Base-by-base conservation (phyloP, 2,888 invertebrate species). In the Apoda limacodes region DNA sequence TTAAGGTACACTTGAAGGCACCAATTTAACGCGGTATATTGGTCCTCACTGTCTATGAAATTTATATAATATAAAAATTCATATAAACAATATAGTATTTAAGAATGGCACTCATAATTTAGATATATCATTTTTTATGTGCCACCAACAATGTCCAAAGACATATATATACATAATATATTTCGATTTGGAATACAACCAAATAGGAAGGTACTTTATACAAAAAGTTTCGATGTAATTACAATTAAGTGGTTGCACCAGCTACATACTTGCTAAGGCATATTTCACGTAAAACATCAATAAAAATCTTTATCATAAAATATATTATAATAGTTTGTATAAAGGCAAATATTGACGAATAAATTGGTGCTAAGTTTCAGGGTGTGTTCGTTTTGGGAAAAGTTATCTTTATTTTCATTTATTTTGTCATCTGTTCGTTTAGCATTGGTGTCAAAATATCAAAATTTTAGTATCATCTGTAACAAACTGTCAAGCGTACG, bases 191-290 rank as follows among this genome's bases (percentile, higher is more conserved):
- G 46, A 46, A 45, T 53, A 46, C 47, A 50, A 51, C 53, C 45
- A 55, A 45, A 53, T 45, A 44, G 39, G 50, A 43, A 46, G 51
- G 40, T 45, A 48, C 43, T 40, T 45, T 43, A 44, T 41, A 35
- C 32, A 32, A 37, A n/a, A 45, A 45, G 40, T 42, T 43, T 45
- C 43, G 45, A 38, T 34, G 30, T 34, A 38, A 43, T 41, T 46
- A 47, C 40, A 44, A 43, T 37, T n/a, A 55, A 51, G 56, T 55
- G 47, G 58, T 63, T 68, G 65, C 70, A 67, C 72, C 72, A 72
- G 68, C 69, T 71, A n/a, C n/a, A n/a, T n/a, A n/a, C n/a, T n/a
- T n/a, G 71, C 72, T 74, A 69, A 69, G 70, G 71, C 69, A 61
- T 65, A n/a, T 46, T 46, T 54, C 46, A 52, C 55, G 52, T 61